phyloP scores from a whole-genome alignment of 2,888 invertebrate species.

The Hyppa rectilinea region DNA sequence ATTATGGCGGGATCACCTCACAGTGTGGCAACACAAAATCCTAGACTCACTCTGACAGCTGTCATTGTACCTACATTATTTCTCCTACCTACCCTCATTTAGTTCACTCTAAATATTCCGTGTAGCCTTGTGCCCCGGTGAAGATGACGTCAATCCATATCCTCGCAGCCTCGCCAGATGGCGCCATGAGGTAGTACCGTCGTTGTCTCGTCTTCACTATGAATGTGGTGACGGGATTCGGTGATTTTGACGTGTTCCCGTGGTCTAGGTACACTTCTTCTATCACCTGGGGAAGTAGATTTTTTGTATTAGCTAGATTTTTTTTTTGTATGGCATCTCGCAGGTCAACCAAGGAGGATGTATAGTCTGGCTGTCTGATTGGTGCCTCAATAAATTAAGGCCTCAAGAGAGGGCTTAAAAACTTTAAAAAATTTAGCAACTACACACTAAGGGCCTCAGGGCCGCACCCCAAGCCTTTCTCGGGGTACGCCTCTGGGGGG shows the following conservation, averaged over 20 bases:
- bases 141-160: slow-evolving; percentile 99
- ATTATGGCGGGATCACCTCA: background rate
- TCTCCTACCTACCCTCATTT: slow-evolving; percentile 8
- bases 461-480: too few relatives aligned
- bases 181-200: slow-evolving; percentile 97
- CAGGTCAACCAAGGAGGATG: too few relatives aligned
- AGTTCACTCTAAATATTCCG: slow-evolving; percentile 83
- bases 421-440: too few relatives aligned
- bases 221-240: slow-evolving; percentile 97
- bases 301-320: too few relatives aligned
- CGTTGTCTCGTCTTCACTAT: slow-evolving; percentile 98
- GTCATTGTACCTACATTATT: slow-evolving; percentile 23
- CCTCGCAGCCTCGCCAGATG: slow-evolving; percentile 97
- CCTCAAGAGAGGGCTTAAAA: too few relatives aligned
- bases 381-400: too few relatives aligned
- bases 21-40: slow-evolving; percentile 3
- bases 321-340: too few relatives aligned
- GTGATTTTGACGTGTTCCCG: slow-evolving; percentile 97
- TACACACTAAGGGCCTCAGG: too few relatives aligned
- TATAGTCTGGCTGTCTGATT: too few relatives aligned
- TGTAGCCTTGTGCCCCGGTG: slow-evolving; percentile 97
- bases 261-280: slow-evolving; percentile 99
- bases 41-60: slow-evolving; percentile 35
- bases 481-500: too few relatives aligned
- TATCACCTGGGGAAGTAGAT: slow-evolving; percentile 97